phyloP scores from a whole-genome alignment of 2,888 invertebrate species.

The Rhopalosiphum nymphaeae region DNA sequence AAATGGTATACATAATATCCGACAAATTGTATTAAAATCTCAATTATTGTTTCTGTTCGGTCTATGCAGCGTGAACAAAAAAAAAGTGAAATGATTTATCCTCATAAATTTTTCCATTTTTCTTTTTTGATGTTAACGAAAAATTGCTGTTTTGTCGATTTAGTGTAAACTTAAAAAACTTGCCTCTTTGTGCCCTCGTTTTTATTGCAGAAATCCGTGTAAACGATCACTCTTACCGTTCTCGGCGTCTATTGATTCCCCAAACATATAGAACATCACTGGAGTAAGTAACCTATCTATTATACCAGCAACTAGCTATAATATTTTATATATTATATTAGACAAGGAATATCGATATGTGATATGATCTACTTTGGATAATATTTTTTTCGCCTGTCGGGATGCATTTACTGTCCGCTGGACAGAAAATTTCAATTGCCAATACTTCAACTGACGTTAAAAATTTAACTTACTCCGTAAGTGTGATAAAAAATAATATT shows the following conservation, averaged over 20 bases:
- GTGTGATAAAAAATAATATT: neutral
- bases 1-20: too few relatives aligned
- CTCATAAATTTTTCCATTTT: too few relatives aligned
- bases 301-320: neutral
- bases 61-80: too few relatives aligned
- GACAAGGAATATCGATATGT: neutral
- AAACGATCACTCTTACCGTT: neutral
- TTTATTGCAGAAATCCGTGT: neutral
- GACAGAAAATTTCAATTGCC: too few relatives aligned
- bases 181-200: neutral
- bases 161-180: neutral
- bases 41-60: too few relatives aligned
- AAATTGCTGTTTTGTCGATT: neutral
- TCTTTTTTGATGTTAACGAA: too few relatives aligned
- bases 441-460: neutral
- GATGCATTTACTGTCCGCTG: neutral
- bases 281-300: neutral
- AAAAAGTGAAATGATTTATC: too few relatives aligned
- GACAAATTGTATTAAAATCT: too few relatives aligned
- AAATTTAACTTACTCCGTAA: neutral
- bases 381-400: neutral
- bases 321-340: neutral
- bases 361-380: neutral
- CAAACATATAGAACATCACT: neutral
- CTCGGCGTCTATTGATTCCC: neutral